Base-by-base conservation (phyloP, 2,113 vertebrate species). In the Pongo pygmaeus region DNA sequence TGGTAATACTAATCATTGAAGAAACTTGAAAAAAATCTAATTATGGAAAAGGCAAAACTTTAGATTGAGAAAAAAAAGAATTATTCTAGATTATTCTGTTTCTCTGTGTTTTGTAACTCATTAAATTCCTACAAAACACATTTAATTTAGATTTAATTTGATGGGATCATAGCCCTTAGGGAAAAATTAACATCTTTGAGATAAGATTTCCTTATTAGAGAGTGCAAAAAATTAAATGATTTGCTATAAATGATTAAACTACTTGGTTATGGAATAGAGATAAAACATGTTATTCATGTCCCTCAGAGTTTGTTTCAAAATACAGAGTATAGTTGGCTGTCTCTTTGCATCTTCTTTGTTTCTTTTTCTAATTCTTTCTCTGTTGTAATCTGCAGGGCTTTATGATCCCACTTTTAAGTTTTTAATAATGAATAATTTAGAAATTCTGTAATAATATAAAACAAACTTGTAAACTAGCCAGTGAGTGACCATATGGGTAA, bases 131-230 rank as follows among this genome's bases (percentile, higher is more conserved):
- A 80, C 16, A 94, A 96, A 95, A 69, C 25, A 81, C 79, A 79
- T 90, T 94, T 85, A 96, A 93, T 96, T 97, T 96, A 84, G 50
- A 70, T 94, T 94, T 96, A 93, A 93, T 96, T 96, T 94, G 64
- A 88, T 84, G 12, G 35, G 78, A 81, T 84, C 77, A 96, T 7
- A 97, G 88, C 35, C 84, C 52, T 95, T 95, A 32, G 89, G 67
- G 81, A 35, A 90, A 90, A 87, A 83, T 78, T 69, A 97, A 83
- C 52, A 96, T 92, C 61, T 92, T 30, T 70, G 17, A 96, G 80
- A 88, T 92, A 93, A 93, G 32, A 86, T 52, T 89, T 97, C 43
- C 59, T 93, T 93, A 94, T 94, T 97, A 92, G 40, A 90, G 38
- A 55, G 8, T 69, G 1, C 48, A 88, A 72, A 38, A 94, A 94